A percentile compares a stretch with the other conserved stretches of the same genome.
These are phyloP conservation scores for Lepidochrysops patricia DNA, from an alignment of 2,888 invertebrate species.

Conservation along the genomic window DNA sequence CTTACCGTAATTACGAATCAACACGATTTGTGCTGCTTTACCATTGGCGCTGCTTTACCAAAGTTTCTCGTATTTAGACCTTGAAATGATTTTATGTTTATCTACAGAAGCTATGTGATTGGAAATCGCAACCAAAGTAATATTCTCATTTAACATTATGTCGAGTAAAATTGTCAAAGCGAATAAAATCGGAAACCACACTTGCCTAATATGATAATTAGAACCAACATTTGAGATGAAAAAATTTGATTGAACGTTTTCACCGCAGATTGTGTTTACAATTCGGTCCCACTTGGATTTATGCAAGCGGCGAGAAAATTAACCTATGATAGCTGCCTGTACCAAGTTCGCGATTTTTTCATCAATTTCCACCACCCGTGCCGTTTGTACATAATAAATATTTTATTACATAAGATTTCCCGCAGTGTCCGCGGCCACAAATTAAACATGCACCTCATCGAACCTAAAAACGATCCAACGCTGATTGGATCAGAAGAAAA, in stretches of 20 bases:
- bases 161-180: too few relatives aligned
- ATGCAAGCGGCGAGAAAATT: slow-evolving; percentile 13
- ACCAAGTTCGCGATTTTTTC: background rate
- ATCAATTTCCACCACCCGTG: background rate
- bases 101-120: too few relatives aligned
- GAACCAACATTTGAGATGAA: background rate
- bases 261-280: slow-evolving; percentile 12
- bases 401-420: slow-evolving; percentile 4
- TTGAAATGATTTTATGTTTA: too few relatives aligned
- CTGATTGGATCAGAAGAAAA: background rate
- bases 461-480: background rate
- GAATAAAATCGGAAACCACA: too few relatives aligned
- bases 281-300: slow-evolving; percentile 5
- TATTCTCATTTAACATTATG: too few relatives aligned
- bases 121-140: too few relatives aligned
- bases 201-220: background rate
- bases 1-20: background rate
- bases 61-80: too few relatives aligned
- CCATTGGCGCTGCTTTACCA: too few relatives aligned
- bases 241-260: slow-evolving; percentile 4
- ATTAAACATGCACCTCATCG: background rate
- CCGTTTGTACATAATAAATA: background rate
- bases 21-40: background rate
- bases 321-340: background rate
- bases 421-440: background rate